These are phyloP conservation scores for Melipona beecheii DNA, from an alignment of 2,888 invertebrate genomes.

Conservation along the genomic window DNA sequence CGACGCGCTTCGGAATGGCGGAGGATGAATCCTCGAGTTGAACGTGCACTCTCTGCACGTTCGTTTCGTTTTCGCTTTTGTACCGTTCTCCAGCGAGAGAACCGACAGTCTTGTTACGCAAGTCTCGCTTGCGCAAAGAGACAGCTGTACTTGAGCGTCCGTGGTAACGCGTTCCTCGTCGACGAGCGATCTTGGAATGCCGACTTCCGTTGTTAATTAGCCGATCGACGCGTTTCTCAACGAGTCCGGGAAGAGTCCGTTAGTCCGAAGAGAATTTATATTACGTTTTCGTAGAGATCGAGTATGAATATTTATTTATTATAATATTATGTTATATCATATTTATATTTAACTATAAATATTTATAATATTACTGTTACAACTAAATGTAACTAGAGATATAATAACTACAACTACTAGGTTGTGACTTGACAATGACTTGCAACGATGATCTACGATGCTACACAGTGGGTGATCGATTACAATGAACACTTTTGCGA, in stretches of 20 bases:
- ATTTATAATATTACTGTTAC: too few species aligned
- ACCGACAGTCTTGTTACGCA: constrained; percentile 19
- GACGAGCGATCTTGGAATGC: not conserved
- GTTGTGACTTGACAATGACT: too few species aligned
- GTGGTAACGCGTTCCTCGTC: not conserved
- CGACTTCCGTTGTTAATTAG: constrained; percentile 12
- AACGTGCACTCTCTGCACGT: not conserved
- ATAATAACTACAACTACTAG: too few species aligned
- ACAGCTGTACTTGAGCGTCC: not conserved
- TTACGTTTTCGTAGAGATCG: not conserved
- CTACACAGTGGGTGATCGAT: too few species aligned
- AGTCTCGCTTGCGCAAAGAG: constrained; percentile 28
- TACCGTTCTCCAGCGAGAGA: constrained; percentile 3
- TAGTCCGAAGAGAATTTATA: not conserved
- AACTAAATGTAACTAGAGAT: too few species aligned
- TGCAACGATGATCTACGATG: too few species aligned
- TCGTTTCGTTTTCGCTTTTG: constrained; percentile 31
- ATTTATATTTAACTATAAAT: too few species aligned
- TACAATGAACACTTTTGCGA: too few species aligned
- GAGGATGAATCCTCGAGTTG: constrained; percentile 13
- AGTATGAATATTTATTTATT: too few species aligned
- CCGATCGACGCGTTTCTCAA: constrained; percentile 7
- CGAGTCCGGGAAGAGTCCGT: too few species aligned
- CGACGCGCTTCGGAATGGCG: not conserved
- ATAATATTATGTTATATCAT: too few species aligned